Evolutionary conservation across 2,113 vertebrate genomes (phyloP).

Genomic region (Nettapus auritus): DNA sequence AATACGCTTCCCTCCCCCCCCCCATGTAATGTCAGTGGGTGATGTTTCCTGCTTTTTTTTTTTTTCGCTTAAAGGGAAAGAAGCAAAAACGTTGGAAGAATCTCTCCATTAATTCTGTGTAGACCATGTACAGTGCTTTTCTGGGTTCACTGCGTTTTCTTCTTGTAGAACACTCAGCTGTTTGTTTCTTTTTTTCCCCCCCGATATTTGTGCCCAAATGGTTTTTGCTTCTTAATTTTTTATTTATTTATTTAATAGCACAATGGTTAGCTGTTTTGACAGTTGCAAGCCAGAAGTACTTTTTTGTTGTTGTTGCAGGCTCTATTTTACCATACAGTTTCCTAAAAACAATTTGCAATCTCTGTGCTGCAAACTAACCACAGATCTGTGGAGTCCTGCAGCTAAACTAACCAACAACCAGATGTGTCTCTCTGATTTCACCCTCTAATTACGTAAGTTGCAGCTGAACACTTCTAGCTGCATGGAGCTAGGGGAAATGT

Average conservation of each 20-base stretch:
- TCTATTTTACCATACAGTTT: background rate
- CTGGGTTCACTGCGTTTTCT: background rate
- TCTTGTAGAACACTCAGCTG: background rate
- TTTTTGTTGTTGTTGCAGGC: background rate
- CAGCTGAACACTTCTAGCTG: background rate
- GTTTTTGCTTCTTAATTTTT: background rate
- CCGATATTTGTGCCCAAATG: background rate
- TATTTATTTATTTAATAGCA: background rate
- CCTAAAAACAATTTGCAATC: background rate
- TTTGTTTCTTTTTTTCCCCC: background rate
- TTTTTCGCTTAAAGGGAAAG: background rate
- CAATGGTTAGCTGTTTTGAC: background rate
- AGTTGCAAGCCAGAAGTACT: background rate
- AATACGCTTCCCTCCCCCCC: background rate
- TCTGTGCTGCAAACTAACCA: background rate
- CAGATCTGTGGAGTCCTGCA: background rate
- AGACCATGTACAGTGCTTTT: background rate
- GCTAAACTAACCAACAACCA: background rate
- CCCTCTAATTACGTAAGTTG: background rate
- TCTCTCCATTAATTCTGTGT: background rate
- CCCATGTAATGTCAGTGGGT: background rate
- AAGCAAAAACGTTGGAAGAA: background rate
- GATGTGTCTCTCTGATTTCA: background rate
- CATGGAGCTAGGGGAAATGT: background rate
- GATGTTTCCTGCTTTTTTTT: background rate